Evolutionary conservation across 2,113 vertebrate genomes (phyloP), one percentile per base, ranked within the genome.

Genomic region (Actinemys pallida): DNA sequence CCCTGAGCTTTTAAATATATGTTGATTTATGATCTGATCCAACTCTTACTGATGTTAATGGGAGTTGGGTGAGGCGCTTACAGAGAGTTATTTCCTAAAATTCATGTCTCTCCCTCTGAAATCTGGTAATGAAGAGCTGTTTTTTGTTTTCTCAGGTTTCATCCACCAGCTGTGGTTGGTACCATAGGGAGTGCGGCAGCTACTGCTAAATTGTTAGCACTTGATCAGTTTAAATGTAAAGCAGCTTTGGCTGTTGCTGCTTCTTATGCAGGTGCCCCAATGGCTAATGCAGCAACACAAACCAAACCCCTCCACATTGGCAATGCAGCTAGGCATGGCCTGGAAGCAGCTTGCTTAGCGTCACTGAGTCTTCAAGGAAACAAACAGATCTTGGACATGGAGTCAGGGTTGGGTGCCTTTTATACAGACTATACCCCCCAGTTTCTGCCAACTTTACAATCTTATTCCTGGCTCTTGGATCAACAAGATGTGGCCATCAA

Each of bases 261-360:
- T 5, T 99, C 99, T 76, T 99, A 99, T 5, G 99, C 99, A 0
- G 99, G 99, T 35, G 99, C 99, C 3, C 99, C 99, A 2, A 94
- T 99, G 94, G 99, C 99, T 88, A 99, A 99, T 0, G 99, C 99
- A 25, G 99, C 99, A 93, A 99, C 99, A 31, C 98, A 99, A 93
- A 99, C 99, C 10, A 99, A 99, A 96, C 99, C 99, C 52, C 98
- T 99, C 7, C 99, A 99, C 1, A 42, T 99, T 3, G 99, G 99
- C 81, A 99, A 99, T 2, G 99, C 99, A 25, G 98, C 98, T 80
- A 98, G 98, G 29, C 97, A 98, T 0, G 99, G 99, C 27, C 90
- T 99, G 83, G 99, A 99, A 97, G 99, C 99, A 0, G 97, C 98
- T 45, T 98, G 97, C 89, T 98, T 99, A 85, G 99, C 99, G 29